Percentiles rank a stretch among this genome's conserved stretches.
Evolutionary conservation across 2,113 vertebrate species (phyloP).

Genomic region (Apeltes quadracus): DNA sequence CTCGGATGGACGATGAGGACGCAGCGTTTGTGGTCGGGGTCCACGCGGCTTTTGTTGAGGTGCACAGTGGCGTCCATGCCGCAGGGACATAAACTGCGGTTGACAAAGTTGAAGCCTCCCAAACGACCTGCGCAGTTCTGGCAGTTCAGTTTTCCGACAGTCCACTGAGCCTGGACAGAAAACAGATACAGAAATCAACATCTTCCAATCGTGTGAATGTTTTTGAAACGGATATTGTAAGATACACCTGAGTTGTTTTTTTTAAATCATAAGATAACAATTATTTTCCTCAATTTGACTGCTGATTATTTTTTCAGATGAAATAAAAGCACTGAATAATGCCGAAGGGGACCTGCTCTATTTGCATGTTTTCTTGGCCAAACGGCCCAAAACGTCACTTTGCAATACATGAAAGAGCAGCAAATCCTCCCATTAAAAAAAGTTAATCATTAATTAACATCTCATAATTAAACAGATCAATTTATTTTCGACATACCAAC

Average conservation of each 20-base stretch:
- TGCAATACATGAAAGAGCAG: neutral
- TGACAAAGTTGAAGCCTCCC: constrained; percentile 88
- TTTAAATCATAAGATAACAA: too few species aligned
- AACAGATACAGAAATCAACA: neutral
- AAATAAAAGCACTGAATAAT: neutral
- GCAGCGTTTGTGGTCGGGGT: constrained; percentile 69
- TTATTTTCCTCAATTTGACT: neutral
- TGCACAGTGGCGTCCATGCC: constrained; percentile 80
- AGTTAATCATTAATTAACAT: too few species aligned
- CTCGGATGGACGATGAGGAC: constrained; percentile 69
- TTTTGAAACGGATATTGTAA: neutral
- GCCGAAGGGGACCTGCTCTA: neutral
- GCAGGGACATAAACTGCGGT: constrained; percentile 82
- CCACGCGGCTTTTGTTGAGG: constrained; percentile 85
- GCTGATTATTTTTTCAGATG: neutral
- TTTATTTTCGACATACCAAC: too few species aligned
- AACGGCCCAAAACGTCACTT: neutral
- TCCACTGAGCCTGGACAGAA: constrained; percentile 85
- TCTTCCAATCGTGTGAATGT: neutral
- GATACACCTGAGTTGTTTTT: neutral
- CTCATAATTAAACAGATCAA: too few species aligned
- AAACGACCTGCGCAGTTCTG: constrained; percentile 84
- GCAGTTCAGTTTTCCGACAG: constrained; percentile 87
- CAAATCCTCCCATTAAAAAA: too few species aligned
- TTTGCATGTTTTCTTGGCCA: neutral